A percentile compares a stretch with the other conserved stretches of the same genome.
phyloP scores from a whole-genome alignment of 2,888 invertebrate genomes.

The Eutolmus rufibarbis region DNA sequence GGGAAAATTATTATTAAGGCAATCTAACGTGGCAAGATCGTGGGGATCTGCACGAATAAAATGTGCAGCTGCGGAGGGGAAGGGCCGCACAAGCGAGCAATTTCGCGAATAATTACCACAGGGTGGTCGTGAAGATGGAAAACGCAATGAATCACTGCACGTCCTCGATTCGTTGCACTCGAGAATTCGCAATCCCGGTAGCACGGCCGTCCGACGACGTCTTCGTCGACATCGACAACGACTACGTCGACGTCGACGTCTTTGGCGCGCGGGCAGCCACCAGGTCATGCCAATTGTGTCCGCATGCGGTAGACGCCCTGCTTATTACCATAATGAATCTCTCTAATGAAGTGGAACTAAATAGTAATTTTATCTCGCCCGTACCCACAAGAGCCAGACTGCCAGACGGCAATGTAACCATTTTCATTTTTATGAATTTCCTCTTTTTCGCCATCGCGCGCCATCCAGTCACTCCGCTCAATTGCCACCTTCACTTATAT shows the following conservation, averaged over 20 bases:
- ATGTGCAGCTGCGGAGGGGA: background rate
- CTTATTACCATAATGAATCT: constrained; percentile 29
- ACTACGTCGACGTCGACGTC: background rate
- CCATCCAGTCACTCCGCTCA: constrained; percentile 25
- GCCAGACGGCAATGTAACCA: constrained; percentile 43
- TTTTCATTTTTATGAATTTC: constrained; percentile 25
- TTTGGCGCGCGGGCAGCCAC: background rate
- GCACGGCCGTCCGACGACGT: background rate
- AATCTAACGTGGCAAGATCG: background rate
- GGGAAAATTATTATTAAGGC: background rate
- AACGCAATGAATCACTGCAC: background rate
- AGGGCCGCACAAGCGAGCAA: background rate
- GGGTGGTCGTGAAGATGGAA: background rate
- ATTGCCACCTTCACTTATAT: constrained; percentile 47
- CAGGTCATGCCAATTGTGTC: background rate
- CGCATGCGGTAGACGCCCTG: constrained; percentile 24
- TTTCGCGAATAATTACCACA: background rate
- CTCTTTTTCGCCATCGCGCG: constrained; percentile 7
- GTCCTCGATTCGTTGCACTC: background rate
- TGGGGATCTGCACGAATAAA: background rate
- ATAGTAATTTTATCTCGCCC: constrained; percentile 30
- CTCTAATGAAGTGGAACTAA: constrained; percentile 37
- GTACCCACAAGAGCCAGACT: constrained; percentile 40
- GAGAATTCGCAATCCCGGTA: background rate
- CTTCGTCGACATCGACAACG: background rate